These are phyloP conservation scores for Drosophila kambysellisi DNA, from an alignment of 2,888 invertebrate species.

Conservation along the genomic window DNA sequence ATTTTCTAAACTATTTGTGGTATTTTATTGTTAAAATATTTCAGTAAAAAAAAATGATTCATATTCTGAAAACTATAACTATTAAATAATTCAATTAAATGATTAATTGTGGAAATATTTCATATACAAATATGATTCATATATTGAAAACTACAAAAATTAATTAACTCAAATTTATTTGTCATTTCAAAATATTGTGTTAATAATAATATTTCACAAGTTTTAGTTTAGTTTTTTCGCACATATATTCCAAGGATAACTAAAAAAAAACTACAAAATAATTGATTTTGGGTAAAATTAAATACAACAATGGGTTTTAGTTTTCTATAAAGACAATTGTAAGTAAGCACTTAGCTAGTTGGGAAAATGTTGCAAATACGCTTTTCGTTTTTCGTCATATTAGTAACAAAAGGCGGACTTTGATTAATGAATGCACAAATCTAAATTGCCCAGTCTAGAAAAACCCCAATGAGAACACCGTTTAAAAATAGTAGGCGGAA, in stretches of 20 bases:
- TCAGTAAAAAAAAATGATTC: not conserved
- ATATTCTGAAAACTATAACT: not conserved
- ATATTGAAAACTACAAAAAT: constrained; percentile 3
- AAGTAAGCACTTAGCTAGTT: not conserved
- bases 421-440: constrained; percentile 3
- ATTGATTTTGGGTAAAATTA: not conserved
- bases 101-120: not conserved
- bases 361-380: not conserved
- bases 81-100: not conserved
- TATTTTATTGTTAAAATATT: not conserved
- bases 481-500: not conserved
- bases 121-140: constrained; percentile 27
- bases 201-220: not conserved
- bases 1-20: not conserved
- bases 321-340: not conserved
- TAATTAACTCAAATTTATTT: constrained; percentile 10
- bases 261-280: not conserved
- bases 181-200: constrained; percentile 8
- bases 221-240: constrained; percentile 14
- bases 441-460: not conserved
- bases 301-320: not conserved
- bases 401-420: constrained; percentile 6
- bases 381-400: not conserved
- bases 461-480: not conserved
- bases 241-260: constrained; percentile 34